These are phyloP conservation scores for Plecotus auritus DNA, from an alignment of 2,113 vertebrate genomes.

Conservation along the genomic window DNA sequence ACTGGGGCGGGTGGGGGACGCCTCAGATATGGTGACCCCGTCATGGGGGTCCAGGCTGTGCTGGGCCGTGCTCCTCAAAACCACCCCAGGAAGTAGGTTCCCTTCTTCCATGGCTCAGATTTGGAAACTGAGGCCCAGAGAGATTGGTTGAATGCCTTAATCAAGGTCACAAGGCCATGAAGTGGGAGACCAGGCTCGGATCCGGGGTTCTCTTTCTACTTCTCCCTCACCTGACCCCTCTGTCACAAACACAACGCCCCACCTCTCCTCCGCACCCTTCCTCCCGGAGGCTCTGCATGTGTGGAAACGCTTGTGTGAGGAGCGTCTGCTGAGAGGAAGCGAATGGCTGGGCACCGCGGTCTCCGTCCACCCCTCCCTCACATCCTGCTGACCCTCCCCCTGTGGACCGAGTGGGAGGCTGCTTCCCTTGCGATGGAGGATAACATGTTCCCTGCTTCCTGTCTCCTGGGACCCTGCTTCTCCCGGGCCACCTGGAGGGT, in stretches of 20 bases:
- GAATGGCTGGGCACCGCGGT: not conserved
- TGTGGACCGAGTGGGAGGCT: not conserved
- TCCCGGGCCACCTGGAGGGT: not conserved
- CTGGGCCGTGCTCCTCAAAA: not conserved
- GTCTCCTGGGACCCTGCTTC: not conserved
- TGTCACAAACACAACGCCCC: not conserved
- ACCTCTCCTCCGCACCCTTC: not conserved
- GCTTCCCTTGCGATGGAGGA: not conserved
- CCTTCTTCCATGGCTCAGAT: not conserved
- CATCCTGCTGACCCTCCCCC: not conserved
- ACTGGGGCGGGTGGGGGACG: not conserved
- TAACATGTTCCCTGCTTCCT: not conserved
- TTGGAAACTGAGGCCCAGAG: slow-evolving; percentile 61
- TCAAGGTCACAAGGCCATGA: slow-evolving; percentile 51
- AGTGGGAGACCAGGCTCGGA: not conserved
- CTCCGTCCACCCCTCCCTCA: not conserved
- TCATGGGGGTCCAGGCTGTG: not conserved
- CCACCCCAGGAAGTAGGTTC: not conserved
- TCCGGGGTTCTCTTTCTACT: not conserved
- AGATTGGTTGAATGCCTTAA: slow-evolving; percentile 23
- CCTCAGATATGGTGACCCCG: not conserved
- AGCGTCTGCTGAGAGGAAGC: not conserved
- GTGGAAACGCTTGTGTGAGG: not conserved
- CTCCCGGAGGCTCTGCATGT: not conserved
- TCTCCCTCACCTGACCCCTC: not conserved